Evolutionary conservation across 2,888 invertebrate genomes (phyloP), one percentile per base, ranked within the genome.

Genomic region (Apotomis turbidana): DNA sequence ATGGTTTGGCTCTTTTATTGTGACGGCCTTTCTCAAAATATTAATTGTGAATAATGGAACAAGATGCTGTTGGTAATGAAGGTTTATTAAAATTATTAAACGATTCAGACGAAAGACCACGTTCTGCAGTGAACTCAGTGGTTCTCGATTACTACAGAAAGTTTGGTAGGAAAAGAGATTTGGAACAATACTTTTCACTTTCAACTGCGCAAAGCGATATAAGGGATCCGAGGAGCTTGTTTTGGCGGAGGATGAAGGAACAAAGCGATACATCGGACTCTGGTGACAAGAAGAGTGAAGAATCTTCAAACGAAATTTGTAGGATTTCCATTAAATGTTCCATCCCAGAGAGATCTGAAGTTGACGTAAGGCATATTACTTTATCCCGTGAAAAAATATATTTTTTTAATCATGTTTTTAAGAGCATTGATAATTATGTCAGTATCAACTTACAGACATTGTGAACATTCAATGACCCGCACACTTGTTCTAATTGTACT

Each of bases 131-230:
- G 68, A 93, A 91, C 78, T 85, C 90, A 58, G 85, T 87, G 75
- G 90, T 94, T 76, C 83, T 96, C 78, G 95, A 96, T 81, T 96
- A 96, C 85, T 96, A 95, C 82, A 93, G 95, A 80, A 95, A 95
- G 81, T 96, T 95, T 87, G 95, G 96, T 1, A 94, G 94, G 77
- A 95, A 95, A 80, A 88, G 95, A 49, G 95, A 96, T 82, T 90
- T 96, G 77, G 95, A 95, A 72, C 95, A 95, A 79, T 96, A 95
- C 84, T 95, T 96, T 86, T 95, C 93, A 57, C 78, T 93, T 76
- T 89, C 91, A 9, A 91, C 93, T 54, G 93, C 91, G 54, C 88
- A 91, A 71, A 85, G 83, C 82, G 92, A 93, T 74, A 83, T 90
- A 58, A 86, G 84, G 76, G 93, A 93, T 76, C 88, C 90, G 0